Base-by-base conservation (phyloP, 2,888 invertebrate species). In the Netelia virgata region DNA sequence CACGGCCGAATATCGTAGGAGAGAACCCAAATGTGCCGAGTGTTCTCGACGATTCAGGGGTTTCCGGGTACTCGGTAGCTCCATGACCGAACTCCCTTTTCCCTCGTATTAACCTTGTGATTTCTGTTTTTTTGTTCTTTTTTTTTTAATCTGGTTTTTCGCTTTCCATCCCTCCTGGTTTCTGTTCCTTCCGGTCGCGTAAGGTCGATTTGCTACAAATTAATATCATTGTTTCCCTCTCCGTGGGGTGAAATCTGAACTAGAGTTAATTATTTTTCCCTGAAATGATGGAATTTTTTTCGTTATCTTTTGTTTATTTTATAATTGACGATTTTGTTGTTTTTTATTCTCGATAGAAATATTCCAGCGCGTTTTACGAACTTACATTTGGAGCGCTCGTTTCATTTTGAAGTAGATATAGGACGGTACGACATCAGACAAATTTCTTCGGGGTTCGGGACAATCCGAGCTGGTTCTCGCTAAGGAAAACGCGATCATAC, bases 401-500 rank as follows among this genome's bases (percentile, higher is more conserved):
- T 43, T 20, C 3, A 73, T 72, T 77, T 68, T 6, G 23, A n/a
- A 53, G 72, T 55, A 70, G 55, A 59, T 61, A 73, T 43, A 16
- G 20, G 36, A 11, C 28, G 59, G 57, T 53, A 77, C 55, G 50
- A 18, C 28, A 43, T 66, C 82, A 64, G 73, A 72, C 69, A 61
- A 59, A 78, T 86, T 84, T 76, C 78, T 75, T 28, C 53, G 18
- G 14, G 66, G 68, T 61, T 77, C 57, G 64, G 70, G 47, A 72
- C 41, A 73, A 72, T 61, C 73, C 57, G 73, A 59, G 76, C 41
- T 43, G 50, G 55, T 57, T 69, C 69, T 81, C 72, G 36, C 59
- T 23, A 43, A 47, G 82, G 61, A 77, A 86, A 87, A 86, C 76
- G 86, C 85, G 86, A 87, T 84, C 86, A 82, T 84, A 80, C 85